Evolutionary conservation across 1,140 invertebrate species (phyloP), one percentile per base, ranked within the genome.

Genomic region (Ptiloglossa arizonensis): DNA sequence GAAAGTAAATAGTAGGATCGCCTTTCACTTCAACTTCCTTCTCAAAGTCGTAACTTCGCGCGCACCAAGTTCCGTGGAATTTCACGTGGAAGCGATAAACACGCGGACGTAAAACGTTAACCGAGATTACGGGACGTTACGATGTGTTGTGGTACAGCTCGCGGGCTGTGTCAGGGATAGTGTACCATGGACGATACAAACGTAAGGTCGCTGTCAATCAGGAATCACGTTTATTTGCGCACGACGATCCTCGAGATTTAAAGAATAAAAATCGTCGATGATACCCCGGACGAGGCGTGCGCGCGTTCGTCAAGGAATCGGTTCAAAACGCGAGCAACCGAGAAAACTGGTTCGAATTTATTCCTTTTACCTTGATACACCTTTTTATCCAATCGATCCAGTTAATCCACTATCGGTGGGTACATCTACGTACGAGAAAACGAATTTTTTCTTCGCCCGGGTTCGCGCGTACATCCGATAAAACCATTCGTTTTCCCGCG

Each of bases 361-460:
- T 75, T 75, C 52, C 63, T 75, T 75, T 75, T 68, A 68, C 64
- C 62, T 32, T 44, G 60, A 73, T 66, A 29, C 41, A 48, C 63
- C 13, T 75, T 75, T 75, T 75, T 68, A 75, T 46, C 41, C 63
- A 68, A 68, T 75, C 72, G 52, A 75, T 75, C 72, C 72, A 75
- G 72, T 75, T 68, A 68, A 75, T 75, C 64, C 72, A 66, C 63
- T 75, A 75, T 75, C 72, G 41, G 29, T 17, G 41, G n/a, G 44
- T n/a, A 24, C 41, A 75, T 68, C 72, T 68, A 68, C 5, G 52
- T 57, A 68, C n/a, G n/a, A 11, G 72, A 57, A 32, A 24, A 19
- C 8, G n/a, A 66, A n/a, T 75, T 68, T 75, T 75, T 67, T 75
- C 52, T 57, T 57, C 17, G 52, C 50, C 15, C 72, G 29, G n/a